Evolutionary conservation across 2,797 vertebrate species (phyloP).

Genomic region (Takifugu rubripes): DNA sequence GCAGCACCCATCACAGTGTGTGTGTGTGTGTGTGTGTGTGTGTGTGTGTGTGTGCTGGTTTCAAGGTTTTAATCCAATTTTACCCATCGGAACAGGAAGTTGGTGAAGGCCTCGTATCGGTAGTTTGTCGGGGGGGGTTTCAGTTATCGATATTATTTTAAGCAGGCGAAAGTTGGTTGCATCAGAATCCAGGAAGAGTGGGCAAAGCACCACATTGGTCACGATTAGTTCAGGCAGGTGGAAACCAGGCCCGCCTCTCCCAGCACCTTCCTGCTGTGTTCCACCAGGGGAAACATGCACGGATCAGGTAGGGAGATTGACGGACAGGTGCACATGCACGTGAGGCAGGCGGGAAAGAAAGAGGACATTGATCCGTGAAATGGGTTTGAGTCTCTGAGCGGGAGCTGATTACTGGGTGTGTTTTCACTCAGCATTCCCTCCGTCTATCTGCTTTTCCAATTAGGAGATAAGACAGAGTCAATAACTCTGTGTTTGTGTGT

Average conservation of each 20-base stretch:
- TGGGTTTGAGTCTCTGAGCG: conserved; percentile 75
- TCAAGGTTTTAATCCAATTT: too few relatives aligned
- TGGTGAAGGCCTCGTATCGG: too few relatives aligned
- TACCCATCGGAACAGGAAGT: too few relatives aligned
- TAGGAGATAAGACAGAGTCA: conserved; percentile 80
- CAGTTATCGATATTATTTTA: too few relatives aligned
- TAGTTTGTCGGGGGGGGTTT: too few relatives aligned
- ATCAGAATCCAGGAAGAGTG: conserved; percentile 9
- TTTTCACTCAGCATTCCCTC: conserved; percentile 66
- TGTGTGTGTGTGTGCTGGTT: too few relatives aligned
- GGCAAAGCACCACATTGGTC: conserved; percentile 31
- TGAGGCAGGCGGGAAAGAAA: conserved; percentile 54
- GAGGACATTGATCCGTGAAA: conserved; percentile 79
- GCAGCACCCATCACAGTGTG: too few relatives aligned
- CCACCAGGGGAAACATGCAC: conserved; percentile 19
- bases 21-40: too few relatives aligned
- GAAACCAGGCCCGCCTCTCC: conserved; percentile 13
- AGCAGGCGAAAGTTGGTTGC: conserved; percentile 1
- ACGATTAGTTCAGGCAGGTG: conserved; percentile 39
- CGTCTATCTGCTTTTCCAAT: conserved; percentile 78
- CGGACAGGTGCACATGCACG: conserved; percentile 54
- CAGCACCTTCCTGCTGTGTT: conserved; percentile 5
- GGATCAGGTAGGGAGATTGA: conserved; percentile 35
- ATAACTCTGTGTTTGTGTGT: conserved; percentile 46
- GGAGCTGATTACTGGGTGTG: conserved; percentile 77